These are phyloP conservation scores for Invenusta paracnida DNA, from an alignment of 2,888 invertebrate species.

Conservation along the genomic window DNA sequence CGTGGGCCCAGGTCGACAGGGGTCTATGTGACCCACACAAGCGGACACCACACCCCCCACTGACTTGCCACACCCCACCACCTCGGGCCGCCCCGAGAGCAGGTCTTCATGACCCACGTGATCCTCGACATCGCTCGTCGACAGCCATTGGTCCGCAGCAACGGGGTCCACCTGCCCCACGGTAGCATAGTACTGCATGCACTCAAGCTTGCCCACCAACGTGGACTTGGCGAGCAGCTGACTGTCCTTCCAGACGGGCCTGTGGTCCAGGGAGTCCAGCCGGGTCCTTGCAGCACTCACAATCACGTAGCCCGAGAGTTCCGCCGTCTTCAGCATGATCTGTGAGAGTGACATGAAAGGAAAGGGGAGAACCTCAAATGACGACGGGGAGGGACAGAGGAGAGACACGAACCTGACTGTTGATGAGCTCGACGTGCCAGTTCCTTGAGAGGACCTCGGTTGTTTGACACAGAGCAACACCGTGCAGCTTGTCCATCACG, in stretches of 20 bases:
- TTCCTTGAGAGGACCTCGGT: constrained; percentile 44
- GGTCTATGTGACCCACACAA: constrained; percentile 69
- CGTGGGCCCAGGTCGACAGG: not conserved
- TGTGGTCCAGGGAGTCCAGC: constrained; percentile 79
- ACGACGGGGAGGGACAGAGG: no score
- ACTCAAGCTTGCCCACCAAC: constrained; percentile 87
- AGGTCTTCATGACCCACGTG: constrained; percentile 48
- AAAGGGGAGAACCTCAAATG: no score
- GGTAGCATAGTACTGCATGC: constrained; percentile 98
- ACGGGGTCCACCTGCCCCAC: constrained; percentile 63
- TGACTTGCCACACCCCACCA: constrained; percentile 79
- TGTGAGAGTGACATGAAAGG: no score
- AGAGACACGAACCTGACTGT: constrained; percentile 44
- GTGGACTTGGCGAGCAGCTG: constrained; percentile 86
- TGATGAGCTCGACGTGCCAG: constrained; percentile 44
- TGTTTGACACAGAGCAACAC: constrained; percentile 53
- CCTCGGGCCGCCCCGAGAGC: constrained; percentile 54
- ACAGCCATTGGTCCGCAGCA: constrained; percentile 17
- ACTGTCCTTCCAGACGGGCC: constrained; percentile 77
- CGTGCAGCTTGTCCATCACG: constrained; percentile 41
- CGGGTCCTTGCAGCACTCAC: constrained; percentile 91
- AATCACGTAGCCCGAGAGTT: constrained; percentile 92
- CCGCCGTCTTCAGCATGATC: constrained; percentile 82
- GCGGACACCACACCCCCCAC: constrained; percentile 92
- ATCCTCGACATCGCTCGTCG: constrained; percentile 36